Percentiles rank a stretch among this genome's conserved stretches.
Conservation (phyloP, 1,140 invertebrate species). For the Drosophila parabipectinata region DNA sequence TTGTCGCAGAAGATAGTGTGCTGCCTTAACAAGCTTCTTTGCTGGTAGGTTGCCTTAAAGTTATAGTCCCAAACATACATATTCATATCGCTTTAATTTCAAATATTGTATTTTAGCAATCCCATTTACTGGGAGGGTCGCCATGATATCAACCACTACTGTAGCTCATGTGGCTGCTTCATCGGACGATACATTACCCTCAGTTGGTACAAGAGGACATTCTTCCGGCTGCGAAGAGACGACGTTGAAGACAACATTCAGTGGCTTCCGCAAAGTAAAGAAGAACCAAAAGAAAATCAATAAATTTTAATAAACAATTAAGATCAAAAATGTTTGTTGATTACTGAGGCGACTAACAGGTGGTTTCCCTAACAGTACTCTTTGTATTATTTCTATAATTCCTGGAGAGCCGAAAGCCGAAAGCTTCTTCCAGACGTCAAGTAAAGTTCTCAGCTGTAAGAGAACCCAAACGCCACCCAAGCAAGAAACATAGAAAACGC, state of each 20-base stretch:
- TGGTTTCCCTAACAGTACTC: background rate
- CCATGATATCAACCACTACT: conserved; percentile 78
- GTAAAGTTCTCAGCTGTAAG: conserved; percentile 19
- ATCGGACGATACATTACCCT: conserved; percentile 74
- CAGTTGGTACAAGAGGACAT: conserved; percentile 75
- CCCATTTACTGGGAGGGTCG: conserved; percentile 70
- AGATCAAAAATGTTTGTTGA: background rate
- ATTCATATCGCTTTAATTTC: background rate
- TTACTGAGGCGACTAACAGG: conserved; percentile 9
- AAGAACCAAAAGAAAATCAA: conserved; percentile 65
- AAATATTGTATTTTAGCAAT: conserved; percentile 40
- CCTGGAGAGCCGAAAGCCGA: conserved; percentile 30
- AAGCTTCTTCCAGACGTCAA: conserved; percentile 31
- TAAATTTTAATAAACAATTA: conserved; percentile 7
- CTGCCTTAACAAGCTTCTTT: conserved; percentile 61
- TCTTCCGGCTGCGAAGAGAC: conserved; percentile 70
- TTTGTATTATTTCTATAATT: conserved; percentile 8
- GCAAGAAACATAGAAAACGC: conserved; percentile 4
- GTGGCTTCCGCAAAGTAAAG: conserved; percentile 69
- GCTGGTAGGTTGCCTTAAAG: conserved; percentile 53
- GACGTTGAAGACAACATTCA: conserved; percentile 69
- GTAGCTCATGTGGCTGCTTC: conserved; percentile 74
- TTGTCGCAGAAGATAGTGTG: conserved; percentile 57
- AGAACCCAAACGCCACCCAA: conserved; percentile 1
- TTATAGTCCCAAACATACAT: background rate